phyloP scores from a whole-genome alignment of 1,140 invertebrate species.

The Triops cancriformis region DNA sequence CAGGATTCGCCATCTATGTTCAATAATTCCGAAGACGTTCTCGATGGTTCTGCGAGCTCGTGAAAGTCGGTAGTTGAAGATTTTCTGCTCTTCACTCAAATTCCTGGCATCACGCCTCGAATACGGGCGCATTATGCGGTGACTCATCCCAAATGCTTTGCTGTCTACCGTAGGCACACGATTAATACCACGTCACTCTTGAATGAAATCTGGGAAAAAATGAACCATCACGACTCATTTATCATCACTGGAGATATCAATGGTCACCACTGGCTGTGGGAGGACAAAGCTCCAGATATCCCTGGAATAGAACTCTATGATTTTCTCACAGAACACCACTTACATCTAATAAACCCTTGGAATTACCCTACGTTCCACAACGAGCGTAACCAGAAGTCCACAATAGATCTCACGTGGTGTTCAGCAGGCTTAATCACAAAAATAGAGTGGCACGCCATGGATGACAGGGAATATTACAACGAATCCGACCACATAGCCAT shows the following conservation, averaged over 20 bases:
- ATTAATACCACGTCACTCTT: constrained; percentile 31
- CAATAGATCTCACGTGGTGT: constrained; percentile 1
- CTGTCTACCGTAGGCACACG: constrained; percentile 34
- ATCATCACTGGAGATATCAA: too few species aligned
- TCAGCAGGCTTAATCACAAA: neutral
- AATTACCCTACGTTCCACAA: constrained; percentile 15
- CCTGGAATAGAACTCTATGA: too few species aligned
- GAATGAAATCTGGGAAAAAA: too few species aligned
- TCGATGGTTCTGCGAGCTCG: too few species aligned
- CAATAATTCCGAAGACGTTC: too few species aligned
- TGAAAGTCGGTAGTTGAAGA: constrained; percentile 38
- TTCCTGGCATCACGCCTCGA: neutral
- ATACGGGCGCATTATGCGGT: neutral
- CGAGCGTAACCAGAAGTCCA: constrained; percentile 14
- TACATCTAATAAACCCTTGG: neutral
- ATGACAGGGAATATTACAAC: neutral
- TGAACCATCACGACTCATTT: too few species aligned
- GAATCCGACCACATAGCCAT: constrained; percentile 18
- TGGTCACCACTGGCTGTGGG: too few species aligned
- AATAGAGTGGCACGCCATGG: neutral
- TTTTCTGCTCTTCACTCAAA: constrained; percentile 29
- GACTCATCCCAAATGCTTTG: too few species aligned
- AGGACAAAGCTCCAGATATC: too few species aligned
- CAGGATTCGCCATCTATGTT: too few species aligned
- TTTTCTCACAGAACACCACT: too few species aligned